A percentile compares a stretch with the other conserved stretches of the same genome.
Conservation (phyloP, 1,140 invertebrate species). For the Aporrectodea caliginosa region DNA sequence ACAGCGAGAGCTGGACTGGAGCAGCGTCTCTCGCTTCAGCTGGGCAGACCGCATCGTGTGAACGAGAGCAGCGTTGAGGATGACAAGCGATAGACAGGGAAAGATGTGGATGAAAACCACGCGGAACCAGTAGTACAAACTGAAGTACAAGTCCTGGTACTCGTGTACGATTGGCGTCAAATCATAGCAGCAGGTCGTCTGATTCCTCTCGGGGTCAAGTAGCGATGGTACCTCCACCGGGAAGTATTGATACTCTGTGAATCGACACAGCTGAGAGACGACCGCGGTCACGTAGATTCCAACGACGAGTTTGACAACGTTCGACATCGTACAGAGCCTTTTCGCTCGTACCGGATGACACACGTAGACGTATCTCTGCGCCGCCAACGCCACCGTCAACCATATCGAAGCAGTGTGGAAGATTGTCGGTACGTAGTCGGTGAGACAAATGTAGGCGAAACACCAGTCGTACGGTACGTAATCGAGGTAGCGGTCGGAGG, state of each 20-base stretch:
- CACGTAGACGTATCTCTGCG: slow-evolving; percentile 90
- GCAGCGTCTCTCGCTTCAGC: slow-evolving; percentile 70
- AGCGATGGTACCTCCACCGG: slow-evolving; percentile 64
- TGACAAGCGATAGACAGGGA: slow-evolving; percentile 80
- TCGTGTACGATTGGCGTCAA: not conserved
- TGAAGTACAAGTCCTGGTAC: slow-evolving; percentile 61
- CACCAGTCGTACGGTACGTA: slow-evolving; percentile 11
- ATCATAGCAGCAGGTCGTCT: not conserved
- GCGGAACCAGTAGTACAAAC: too few relatives aligned
- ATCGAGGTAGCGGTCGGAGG: not conserved
- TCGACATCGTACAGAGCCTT: slow-evolving; percentile 74
- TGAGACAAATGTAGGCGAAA: slow-evolving; percentile 38
- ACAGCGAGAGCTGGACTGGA: too few relatives aligned
- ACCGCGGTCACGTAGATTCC: slow-evolving; percentile 71
- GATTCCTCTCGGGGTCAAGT: slow-evolving; percentile 54
- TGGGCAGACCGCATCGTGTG: slow-evolving; percentile 77
- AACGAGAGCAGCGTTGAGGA: slow-evolving; percentile 83
- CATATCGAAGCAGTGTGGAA: slow-evolving; percentile 77
- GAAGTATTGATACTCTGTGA: slow-evolving; percentile 65
- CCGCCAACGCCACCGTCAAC: slow-evolving; percentile 88
- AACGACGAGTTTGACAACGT: slow-evolving; percentile 71
- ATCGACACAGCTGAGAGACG: slow-evolving; percentile 72
- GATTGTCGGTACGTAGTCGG: slow-evolving; percentile 49
- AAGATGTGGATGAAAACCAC: slow-evolving; percentile 85
- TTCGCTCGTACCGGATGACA: slow-evolving; percentile 83